phyloP scores from a whole-genome alignment of 2,888 invertebrate genomes.

The Temnothorax unifasciatus region DNA sequence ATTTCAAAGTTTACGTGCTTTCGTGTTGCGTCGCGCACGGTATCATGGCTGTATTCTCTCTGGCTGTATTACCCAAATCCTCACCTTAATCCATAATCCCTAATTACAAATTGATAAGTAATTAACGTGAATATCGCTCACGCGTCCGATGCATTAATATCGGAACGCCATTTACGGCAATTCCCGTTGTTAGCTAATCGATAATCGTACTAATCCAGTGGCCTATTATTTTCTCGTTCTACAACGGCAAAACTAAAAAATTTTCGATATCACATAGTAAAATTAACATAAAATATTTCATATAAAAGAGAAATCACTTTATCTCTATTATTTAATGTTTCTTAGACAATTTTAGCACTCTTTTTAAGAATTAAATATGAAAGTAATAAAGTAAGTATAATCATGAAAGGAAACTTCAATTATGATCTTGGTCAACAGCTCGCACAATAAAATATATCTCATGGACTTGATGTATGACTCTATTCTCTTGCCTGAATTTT shows the following conservation, averaged over 20 bases:
- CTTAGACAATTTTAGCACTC: not conserved
- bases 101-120: conserved; percentile 59
- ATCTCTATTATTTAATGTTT: not conserved
- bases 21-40: conserved; percentile 17
- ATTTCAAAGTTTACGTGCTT: conserved; percentile 49
- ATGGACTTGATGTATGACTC: not conserved
- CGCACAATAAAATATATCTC: not conserved
- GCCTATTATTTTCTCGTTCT: conserved; percentile 21
- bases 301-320: not conserved
- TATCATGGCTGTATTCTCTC: conserved; percentile 16
- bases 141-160: conserved; percentile 49
- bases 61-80: conserved; percentile 44
- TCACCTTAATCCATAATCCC: conserved; percentile 55
- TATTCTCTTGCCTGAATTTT: not conserved
- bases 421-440: not conserved
- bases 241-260: not conserved
- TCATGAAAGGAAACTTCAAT: not conserved
- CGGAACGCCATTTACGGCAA: conserved; percentile 39
- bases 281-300: not conserved
- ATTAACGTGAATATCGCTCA: conserved; percentile 57
- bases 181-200: conserved; percentile 37
- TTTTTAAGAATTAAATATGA: not conserved
- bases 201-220: conserved; percentile 28
- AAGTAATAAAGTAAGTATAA: not conserved
- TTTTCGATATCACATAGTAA: not conserved